Base-by-base conservation (phyloP, 2,888 invertebrate species). In the Agrochola circellaris region DNA sequence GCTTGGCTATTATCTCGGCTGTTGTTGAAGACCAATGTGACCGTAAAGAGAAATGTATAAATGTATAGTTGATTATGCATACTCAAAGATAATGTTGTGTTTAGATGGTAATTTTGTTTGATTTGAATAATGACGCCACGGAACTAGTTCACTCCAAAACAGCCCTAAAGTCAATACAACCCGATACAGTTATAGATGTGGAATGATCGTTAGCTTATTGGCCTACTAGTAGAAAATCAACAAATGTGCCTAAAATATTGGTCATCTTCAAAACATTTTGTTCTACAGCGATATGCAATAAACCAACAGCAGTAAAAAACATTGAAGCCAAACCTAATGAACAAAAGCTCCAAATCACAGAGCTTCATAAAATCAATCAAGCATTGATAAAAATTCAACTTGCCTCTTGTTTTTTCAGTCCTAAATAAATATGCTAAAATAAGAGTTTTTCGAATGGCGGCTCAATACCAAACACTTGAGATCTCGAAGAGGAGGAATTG, bases 381-480 rank as follows among this genome's bases (percentile, higher is more conserved):
- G 91, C 92, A 94, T 93, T 93, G 91, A 89, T 90, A 91, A 92
- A 94, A 94, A 91, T 88, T 90, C 88, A 85, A 88, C 85, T 87
- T 87, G 87, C 88, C 90, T 86, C 84, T 87, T 89, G 88, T 89
- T 88, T 79, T 80, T 77, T 77, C 79, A 79, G 88, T 91, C 92
- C 92, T 92, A 90, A 95, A 94, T 94, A 95, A 95, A 95, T 94
- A 95, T 93, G 91, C 93, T 92, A 92, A 94, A 95, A 94, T 93
- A 94, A 93, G 92, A 92, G 89, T 85, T 87, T 85, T 92, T 90
- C 86, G 84, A 93, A 92, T 90, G 88, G 82, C 90, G 90, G 91
- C 88, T 89, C 92, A 88, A 93, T 92, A 90, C 91, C 91, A 90
- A 93, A 93, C 93, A 95, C 95, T 96, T 90, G 89, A 94, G 91